Conservation (phyloP, 2,888 invertebrate genomes). For the Eumacrocentrus americanus region DNA sequence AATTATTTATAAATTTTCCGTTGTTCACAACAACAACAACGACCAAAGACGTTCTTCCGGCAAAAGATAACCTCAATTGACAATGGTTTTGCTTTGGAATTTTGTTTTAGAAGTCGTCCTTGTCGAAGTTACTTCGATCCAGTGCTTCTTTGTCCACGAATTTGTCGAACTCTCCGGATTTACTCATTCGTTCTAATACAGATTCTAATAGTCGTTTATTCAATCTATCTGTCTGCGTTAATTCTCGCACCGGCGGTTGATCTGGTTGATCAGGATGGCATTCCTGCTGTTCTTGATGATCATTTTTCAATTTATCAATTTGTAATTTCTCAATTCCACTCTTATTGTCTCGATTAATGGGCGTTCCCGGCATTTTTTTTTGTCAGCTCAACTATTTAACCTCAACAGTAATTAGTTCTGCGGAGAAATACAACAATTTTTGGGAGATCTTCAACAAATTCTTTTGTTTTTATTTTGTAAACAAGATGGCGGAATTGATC, state of each 20-base stretch:
- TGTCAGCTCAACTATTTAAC: neutral
- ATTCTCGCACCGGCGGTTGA: constrained; percentile 57
- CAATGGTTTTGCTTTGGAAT: constrained; percentile 9
- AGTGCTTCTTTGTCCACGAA: constrained; percentile 53
- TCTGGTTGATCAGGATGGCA: constrained; percentile 32
- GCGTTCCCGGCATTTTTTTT: constrained; percentile 55
- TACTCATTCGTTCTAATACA: constrained; percentile 68
- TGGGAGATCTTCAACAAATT: neutral
- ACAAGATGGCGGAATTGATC: neutral
- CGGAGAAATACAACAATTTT: neutral
- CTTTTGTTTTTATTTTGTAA: neutral
- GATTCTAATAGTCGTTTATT: constrained; percentile 72
- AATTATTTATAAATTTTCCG: neutral
- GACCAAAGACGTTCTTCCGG: neutral
- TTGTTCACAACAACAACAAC: neutral
- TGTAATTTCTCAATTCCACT: constrained; percentile 36
- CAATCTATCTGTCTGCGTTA: constrained; percentile 70
- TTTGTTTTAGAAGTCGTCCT: constrained; percentile 39
- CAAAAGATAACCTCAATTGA: constrained; percentile 17
- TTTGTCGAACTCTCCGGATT: constrained; percentile 47
- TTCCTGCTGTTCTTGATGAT: constrained; percentile 35
- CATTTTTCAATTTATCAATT: constrained; percentile 25
- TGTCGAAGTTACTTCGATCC: constrained; percentile 63
- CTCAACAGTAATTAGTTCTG: neutral
- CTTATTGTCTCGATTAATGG: constrained; percentile 39